Conservation (phyloP, 2,113 vertebrate species). For the Chunga burmeisteri region DNA sequence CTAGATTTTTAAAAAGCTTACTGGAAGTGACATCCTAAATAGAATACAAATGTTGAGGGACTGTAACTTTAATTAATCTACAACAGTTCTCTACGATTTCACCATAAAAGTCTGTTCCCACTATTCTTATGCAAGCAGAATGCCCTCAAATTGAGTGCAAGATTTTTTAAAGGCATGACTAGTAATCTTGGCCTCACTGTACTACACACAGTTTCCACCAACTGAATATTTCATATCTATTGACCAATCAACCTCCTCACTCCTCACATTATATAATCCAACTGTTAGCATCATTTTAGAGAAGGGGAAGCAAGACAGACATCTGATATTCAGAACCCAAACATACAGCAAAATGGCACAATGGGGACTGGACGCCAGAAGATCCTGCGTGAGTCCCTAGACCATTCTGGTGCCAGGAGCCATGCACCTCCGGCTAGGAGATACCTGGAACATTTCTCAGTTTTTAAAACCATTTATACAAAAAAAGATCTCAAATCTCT, state of each 20-base stretch:
- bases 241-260: neutral
- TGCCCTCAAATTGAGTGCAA: neutral
- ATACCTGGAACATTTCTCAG: neutral
- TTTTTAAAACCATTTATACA: neutral
- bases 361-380: rapidly evolving
- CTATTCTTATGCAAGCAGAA: neutral
- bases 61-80: neutral
- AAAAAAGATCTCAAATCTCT: neutral
- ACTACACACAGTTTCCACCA: neutral
- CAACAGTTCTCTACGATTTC: neutral
- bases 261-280: neutral
- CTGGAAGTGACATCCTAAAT: slow-evolving; percentile 27
- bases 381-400: neutral
- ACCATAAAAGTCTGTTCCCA: neutral
- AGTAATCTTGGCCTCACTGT: neutral
- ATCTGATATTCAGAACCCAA: neutral
- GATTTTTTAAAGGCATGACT: neutral
- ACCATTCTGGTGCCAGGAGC: rapidly evolving
- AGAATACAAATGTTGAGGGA: slow-evolving; percentile 7
- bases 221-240: neutral
- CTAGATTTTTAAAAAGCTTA: slow-evolving; percentile 29
- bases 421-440: neutral
- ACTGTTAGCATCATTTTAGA: neutral
- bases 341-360: neutral
- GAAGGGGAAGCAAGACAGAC: neutral